Evolutionary conservation across 2,888 invertebrate species (phyloP).

Genomic region (Acleris sparsana): DNA sequence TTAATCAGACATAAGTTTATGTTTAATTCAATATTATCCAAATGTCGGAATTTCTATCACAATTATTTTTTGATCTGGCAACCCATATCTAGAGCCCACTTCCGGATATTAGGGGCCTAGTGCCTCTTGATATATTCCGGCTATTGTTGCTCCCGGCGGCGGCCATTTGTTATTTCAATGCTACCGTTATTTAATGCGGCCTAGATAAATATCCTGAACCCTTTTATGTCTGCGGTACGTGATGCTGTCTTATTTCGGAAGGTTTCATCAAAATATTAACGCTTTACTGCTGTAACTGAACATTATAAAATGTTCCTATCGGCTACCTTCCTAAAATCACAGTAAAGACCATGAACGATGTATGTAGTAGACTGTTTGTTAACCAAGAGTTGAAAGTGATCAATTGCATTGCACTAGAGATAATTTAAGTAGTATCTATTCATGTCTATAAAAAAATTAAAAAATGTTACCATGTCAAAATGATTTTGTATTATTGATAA

Average conservation of each 20-base stretch:
- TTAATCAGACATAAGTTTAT: too few species aligned
- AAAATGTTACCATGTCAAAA: too few species aligned
- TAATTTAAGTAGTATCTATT: too few species aligned
- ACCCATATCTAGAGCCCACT: constrained; percentile 39
- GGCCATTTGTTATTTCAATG: constrained; percentile 67
- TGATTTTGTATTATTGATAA: too few species aligned
- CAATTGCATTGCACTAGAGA: too few species aligned
- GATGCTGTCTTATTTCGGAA: constrained; percentile 54
- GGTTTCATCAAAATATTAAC: constrained; percentile 47
- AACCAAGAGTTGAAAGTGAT: too few species aligned
- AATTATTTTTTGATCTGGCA: not conserved
- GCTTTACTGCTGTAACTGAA: not conserved
- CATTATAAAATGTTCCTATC: not conserved
- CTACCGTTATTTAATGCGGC: constrained; percentile 62
- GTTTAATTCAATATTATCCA: too few species aligned
- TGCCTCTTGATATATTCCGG: constrained; percentile 57
- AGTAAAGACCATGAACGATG: too few species aligned
- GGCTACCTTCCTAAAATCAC: too few species aligned
- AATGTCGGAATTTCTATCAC: too few species aligned
- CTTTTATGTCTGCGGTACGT: constrained; percentile 55
- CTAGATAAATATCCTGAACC: constrained; percentile 66
- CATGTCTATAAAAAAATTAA: too few species aligned
- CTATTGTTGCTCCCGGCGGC: constrained; percentile 57
- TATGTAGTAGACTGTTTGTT: too few species aligned
- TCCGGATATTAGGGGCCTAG: constrained; percentile 55